Percentiles rank a stretch among this genome's conserved stretches.
phyloP scores from a whole-genome alignment of 1,140 invertebrate genomes.

The Rhizoglyphus robini region DNA sequence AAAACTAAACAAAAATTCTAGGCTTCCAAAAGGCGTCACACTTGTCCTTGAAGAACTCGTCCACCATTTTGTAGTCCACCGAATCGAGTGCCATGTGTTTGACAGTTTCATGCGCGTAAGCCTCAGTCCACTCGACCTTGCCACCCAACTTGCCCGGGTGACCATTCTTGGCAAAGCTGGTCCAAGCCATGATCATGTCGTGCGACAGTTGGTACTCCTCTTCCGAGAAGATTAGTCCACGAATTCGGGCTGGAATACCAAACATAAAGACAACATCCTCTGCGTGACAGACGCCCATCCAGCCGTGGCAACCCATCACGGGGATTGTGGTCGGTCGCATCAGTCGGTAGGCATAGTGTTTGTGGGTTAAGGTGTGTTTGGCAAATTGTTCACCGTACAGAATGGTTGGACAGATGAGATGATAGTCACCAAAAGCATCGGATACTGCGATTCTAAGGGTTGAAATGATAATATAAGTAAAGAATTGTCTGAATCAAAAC shows the following conservation, averaged over 20 bases:
- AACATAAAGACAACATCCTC: too few relatives aligned
- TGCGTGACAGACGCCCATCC: too few relatives aligned
- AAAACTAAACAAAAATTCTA: not conserved
- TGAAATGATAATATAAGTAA: too few relatives aligned
- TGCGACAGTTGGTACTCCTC: slow-evolving; percentile 22
- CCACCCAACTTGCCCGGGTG: too few relatives aligned
- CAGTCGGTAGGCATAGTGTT: not conserved
- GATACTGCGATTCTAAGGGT: too few relatives aligned
- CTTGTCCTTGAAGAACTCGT: not conserved
- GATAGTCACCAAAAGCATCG: too few relatives aligned
- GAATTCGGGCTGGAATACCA: slow-evolving; percentile 21
- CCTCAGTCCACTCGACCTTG: too few relatives aligned
- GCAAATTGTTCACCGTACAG: not conserved
- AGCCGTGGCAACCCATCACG: slow-evolving; percentile 31
- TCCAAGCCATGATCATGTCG: slow-evolving; percentile 50
- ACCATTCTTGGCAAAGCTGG: too few relatives aligned
- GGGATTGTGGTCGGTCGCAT: not conserved
- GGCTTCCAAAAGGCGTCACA: slow-evolving; percentile 4
- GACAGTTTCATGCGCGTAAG: too few relatives aligned
- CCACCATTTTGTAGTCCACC: not conserved
- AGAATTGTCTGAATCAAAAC: too few relatives aligned
- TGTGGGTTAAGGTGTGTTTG: not conserved
- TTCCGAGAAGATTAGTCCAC: slow-evolving; percentile 12
- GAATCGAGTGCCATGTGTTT: too few relatives aligned
- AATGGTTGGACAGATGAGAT: too few relatives aligned